Percentiles rank a stretch among this genome's conserved stretches.
Conservation (phyloP, 1,140 invertebrate species). For the Drosophila grimshawi region DNA sequence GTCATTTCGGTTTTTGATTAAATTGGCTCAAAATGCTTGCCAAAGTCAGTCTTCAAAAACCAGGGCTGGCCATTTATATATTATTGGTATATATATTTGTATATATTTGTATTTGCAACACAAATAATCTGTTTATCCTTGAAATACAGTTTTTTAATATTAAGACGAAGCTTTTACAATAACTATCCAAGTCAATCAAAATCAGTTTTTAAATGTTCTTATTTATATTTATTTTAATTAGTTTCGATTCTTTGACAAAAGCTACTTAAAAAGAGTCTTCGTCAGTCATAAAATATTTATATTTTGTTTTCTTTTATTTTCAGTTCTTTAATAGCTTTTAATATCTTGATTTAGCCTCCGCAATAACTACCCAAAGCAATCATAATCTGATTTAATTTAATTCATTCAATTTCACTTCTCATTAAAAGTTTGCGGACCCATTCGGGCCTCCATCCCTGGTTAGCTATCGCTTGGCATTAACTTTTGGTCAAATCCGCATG, state of each 20-base stretch:
- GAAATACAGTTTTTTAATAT: too few relatives aligned
- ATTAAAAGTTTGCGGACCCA: neutral
- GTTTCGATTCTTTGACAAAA: neutral
- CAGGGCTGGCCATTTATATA: slow-evolving; percentile 38
- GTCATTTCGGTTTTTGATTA: slow-evolving; percentile 76
- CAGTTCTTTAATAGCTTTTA: neutral
- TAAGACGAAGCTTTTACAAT: too few relatives aligned
- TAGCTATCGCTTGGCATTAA: slow-evolving; percentile 41
- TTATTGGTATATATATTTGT: too few relatives aligned
- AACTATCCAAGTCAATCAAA: too few relatives aligned
- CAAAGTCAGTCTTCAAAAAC: slow-evolving; percentile 22
- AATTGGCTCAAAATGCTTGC: slow-evolving; percentile 79
- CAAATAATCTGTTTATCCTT: too few relatives aligned
- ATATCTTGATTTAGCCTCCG: neutral
- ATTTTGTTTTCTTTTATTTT: neutral
- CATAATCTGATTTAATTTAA: neutral
- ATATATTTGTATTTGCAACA: neutral
- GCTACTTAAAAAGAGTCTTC: too few relatives aligned
- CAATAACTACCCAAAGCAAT: neutral
- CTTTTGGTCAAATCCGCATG: slow-evolving; percentile 64
- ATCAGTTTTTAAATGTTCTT: neutral
- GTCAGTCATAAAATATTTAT: neutral
- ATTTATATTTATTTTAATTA: neutral
- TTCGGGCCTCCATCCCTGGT: slow-evolving; percentile 33
- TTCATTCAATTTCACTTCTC: neutral